Evolutionary conservation across 2,797 vertebrate genomes (phyloP).

Genomic region (Syngnathus rostellatus): DNA sequence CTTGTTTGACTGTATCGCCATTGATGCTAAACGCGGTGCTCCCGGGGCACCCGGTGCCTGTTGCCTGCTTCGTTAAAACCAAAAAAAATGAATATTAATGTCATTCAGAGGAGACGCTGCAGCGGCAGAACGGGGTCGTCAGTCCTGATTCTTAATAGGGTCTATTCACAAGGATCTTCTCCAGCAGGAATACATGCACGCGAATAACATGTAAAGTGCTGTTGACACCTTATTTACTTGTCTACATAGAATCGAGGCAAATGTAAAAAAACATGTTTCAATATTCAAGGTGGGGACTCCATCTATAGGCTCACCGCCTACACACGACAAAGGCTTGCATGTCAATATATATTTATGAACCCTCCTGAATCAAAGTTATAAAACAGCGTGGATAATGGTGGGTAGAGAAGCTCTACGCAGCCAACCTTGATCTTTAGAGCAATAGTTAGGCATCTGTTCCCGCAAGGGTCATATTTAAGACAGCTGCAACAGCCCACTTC

Average conservation of each 20-base stretch:
- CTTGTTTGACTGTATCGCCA: constrained; percentile 70
- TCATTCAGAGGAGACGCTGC: constrained; percentile 41
- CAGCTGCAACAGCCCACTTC: constrained; percentile 19
- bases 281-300: background rate
- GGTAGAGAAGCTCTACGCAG: constrained; percentile 15
- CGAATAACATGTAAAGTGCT: constrained; percentile 29
- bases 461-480: constrained; percentile 7
- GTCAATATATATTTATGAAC: background rate
- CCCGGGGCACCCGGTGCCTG: constrained; percentile 51
- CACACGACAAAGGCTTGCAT: background rate
- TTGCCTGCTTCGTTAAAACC: constrained; percentile 68
- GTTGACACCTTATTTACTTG: constrained; percentile 32
- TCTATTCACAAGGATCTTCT: constrained; percentile 27
- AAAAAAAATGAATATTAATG: constrained; percentile 70
- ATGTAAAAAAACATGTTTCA: background rate
- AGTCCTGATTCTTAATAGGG: constrained; percentile 43
- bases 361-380: constrained; percentile 24
- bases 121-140: constrained; percentile 39
- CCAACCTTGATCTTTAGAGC: constrained; percentile 27
- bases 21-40: constrained; percentile 65
- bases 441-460: background rate
- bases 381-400: constrained; percentile 11
- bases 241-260: constrained; percentile 9
- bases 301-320: background rate
- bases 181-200: constrained; percentile 24